Evolutionary conservation across 2,113 vertebrate genomes (phyloP).

Genomic region (Dolichotis patagonum): DNA sequence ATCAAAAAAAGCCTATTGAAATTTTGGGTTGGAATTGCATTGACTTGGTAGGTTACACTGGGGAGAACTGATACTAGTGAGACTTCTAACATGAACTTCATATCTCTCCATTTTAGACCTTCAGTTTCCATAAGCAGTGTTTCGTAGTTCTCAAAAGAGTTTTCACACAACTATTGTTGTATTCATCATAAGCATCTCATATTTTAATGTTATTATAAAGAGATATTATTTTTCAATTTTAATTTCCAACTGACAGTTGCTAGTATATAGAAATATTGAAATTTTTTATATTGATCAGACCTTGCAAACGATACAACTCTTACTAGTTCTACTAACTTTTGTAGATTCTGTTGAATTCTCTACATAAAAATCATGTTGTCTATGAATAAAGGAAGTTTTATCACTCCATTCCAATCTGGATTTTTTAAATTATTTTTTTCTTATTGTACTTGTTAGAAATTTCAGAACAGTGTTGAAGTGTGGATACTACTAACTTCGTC

Average conservation of each 20-base stretch:
- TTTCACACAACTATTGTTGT: neutral
- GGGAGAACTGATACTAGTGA: neutral
- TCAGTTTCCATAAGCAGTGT: neutral
- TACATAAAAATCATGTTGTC: neutral
- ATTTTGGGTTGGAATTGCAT: neutral
- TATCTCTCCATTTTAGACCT: constrained; percentile 10
- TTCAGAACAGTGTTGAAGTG: neutral
- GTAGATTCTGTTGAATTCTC: neutral
- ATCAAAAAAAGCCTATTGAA: neutral
- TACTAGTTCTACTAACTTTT: neutral
- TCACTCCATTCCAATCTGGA: neutral
- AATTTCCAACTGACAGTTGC: neutral
- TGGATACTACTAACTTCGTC: neutral
- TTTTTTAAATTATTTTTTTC: neutral
- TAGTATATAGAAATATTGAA: neutral
- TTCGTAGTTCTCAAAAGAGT: neutral
- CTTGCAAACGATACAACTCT: neutral
- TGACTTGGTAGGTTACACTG: neutral
- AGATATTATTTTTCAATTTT: neutral
- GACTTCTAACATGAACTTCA: neutral
- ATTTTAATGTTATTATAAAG: neutral
- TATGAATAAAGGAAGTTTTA: neutral
- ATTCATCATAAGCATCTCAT: neutral
- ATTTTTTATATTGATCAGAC: neutral
- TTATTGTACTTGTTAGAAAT: neutral